A percentile compares a stretch with the other conserved stretches of the same genome.
These are phyloP conservation scores for Eucera pruinosa DNA, from an alignment of 2,888 invertebrate species.

Conservation along the genomic window DNA sequence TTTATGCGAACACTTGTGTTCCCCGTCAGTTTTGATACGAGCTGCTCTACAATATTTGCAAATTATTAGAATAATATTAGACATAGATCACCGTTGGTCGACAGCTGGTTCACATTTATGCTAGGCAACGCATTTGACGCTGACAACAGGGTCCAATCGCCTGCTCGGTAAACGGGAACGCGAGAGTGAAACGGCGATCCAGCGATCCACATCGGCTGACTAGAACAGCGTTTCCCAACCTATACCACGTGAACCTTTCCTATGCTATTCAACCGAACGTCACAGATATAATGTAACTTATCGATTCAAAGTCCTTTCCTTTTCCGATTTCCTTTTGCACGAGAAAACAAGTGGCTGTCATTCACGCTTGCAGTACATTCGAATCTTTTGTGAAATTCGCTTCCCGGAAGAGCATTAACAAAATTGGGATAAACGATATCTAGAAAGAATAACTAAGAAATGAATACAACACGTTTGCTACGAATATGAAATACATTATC, in stretches of 20 bases:
- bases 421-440: too few relatives aligned
- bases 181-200: conserved; percentile 82
- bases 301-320: background rate
- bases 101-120: conserved; percentile 3
- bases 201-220: conserved; percentile 54
- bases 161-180: conserved; percentile 81
- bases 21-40: too few relatives aligned
- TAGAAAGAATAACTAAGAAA: too few relatives aligned
- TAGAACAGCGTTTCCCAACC: conserved; percentile 57
- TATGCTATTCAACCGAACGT: background rate
- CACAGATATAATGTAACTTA: background rate
- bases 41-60: background rate
- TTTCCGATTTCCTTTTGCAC: conserved; percentile 1
- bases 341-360: background rate
- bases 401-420: too few relatives aligned
- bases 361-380: background rate
- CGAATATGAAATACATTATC: too few relatives aligned
- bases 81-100: background rate
- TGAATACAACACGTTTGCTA: too few relatives aligned
- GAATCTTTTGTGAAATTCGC: background rate
- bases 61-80: background rate
- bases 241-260: too few relatives aligned
- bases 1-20: too few relatives aligned
- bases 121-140: conserved; percentile 20
- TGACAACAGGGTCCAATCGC: conserved; percentile 69